Base-by-base conservation (phyloP, 35 echinoderm and acorn worm species). In the Eucidaris tribuloides region DNA sequence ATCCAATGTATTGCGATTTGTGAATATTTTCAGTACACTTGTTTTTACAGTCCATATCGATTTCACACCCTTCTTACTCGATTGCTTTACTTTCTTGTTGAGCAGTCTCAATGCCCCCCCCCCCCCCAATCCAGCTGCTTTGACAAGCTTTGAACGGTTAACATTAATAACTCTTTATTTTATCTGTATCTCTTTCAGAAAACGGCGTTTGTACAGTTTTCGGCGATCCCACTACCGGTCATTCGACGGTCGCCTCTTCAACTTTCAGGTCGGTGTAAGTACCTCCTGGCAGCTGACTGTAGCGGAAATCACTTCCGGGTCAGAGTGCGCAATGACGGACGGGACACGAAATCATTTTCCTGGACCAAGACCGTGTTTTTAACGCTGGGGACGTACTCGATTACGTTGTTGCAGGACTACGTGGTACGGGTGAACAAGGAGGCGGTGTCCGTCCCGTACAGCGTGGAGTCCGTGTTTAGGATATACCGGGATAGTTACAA, bases 171-270 rank as follows among this genome's bases (percentile, higher is more conserved):
- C 43, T 70, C 39, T 20, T 24, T 18, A 25, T 42, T 89, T 30
- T 19, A 52, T 70, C 17, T 81, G 3, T 85, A 70, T 71, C 65
- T 55, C 55, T 48, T 1, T 43, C 80, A 99, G 96, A 88, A 44
- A 90, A 93, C 83, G 96, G 86, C 27, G 82, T 92, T 1, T 99
- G 96, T 45, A 92, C 96, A 2, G 96, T 99, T 5, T 99, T 93
- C 80, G 96, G 96, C 2, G 96, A 99, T 76, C 96, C 96, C 96
- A 99, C 62, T 99, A 99, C 71, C 82, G 91, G 17, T 90, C 96
- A 17, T 99, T 99, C 64, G 96, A 99, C 27, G 89, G 85, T 0
- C 62, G 87, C 56, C 60, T 90, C 14, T 93, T 76, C 59, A 93
- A 90, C 70, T 99, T 93, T 61, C 96, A 99, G 76, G 96, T 18